These are phyloP conservation scores for Typhlichthys subterraneus DNA, from an alignment of 2,797 vertebrate species.

Conservation along the genomic window DNA sequence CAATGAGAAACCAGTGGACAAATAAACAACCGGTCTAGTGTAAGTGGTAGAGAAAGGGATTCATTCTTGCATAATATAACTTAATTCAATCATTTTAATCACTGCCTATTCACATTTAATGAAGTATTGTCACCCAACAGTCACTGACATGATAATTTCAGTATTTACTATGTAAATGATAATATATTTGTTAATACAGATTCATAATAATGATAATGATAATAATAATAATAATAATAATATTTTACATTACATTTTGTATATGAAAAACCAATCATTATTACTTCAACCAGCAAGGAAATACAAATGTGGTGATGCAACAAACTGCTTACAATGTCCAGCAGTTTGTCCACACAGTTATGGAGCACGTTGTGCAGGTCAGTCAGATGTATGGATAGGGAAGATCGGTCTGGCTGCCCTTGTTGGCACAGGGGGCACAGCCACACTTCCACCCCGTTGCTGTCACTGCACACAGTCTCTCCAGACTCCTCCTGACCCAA, in stretches of 20 bases:
- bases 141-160: too few relatives aligned
- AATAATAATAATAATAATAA: background rate
- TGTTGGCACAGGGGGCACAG: conserved; percentile 90
- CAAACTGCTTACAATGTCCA: conserved; percentile 78
- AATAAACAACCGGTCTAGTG: too few relatives aligned
- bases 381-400: conserved; percentile 78
- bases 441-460: conserved; percentile 80
- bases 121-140: too few relatives aligned
- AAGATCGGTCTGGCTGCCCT: conserved; percentile 77
- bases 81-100: too few relatives aligned
- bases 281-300: background rate
- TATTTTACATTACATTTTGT: background rate
- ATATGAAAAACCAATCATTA: background rate
- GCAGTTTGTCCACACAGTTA: conserved; percentile 78
- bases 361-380: conserved; percentile 82
- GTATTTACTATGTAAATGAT: background rate
- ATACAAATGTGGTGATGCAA: background rate
- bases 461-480: conserved; percentile 82
- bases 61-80: too few relatives aligned
- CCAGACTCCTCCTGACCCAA: conserved; percentile 84
- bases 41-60: too few relatives aligned
- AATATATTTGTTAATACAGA: background rate
- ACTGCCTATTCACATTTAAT: too few relatives aligned
- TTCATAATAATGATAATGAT: background rate
- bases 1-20: too few relatives aligned